Base-by-base conservation (phyloP, 2,888 invertebrate species). In the Micoletzkya japonica region DNA sequence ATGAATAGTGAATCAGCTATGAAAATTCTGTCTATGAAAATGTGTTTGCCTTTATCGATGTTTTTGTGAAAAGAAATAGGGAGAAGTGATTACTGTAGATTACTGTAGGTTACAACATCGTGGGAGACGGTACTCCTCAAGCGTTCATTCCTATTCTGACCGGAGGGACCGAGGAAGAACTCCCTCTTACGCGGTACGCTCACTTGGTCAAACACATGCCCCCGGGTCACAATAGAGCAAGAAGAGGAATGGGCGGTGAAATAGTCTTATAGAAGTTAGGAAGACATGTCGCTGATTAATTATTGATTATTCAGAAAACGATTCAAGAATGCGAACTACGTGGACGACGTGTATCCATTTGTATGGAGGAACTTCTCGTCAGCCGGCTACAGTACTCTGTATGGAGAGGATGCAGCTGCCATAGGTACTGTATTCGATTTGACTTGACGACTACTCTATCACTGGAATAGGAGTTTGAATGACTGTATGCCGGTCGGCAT, bases 401-500 rank as follows among this genome's bases (percentile, higher is more conserved):
- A 91, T 86, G 91, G 91, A 80, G 95, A 96, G 85, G 95, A 96
- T 85, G 90, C 91, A 78, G 92, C 93, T 0, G 88, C 89, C 81
- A 90, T 91, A 32, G 94, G 94, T 66, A 26, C 24, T 28, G 32
- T 4, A 50, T 26, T n/a, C n/a, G n/a, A n/a, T n/a, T n/a, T n/a
- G n/a, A n/a, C n/a, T n/a, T n/a, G n/a, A n/a, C n/a, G n/a, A n/a
- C n/a, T n/a, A n/a, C n/a, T n/a, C n/a, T n/a, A n/a, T n/a, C n/a
- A n/a, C n/a, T n/a, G n/a, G n/a, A n/a, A n/a, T n/a, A n/a, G n/a
- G n/a, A n/a, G n/a, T n/a, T n/a, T n/a, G n/a, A n/a, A n/a, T n/a
- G n/a, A n/a, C n/a, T n/a, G n/a, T n/a, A n/a, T n/a, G n/a, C n/a
- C n/a, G n/a, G n/a, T n/a, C n/a, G n/a, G n/a, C n/a, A n/a, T n/a